Percentiles rank a stretch among this genome's conserved stretches.
Evolutionary conservation across 2,888 invertebrate species (phyloP).

Genomic region (Drosophila buzzatii): DNA sequence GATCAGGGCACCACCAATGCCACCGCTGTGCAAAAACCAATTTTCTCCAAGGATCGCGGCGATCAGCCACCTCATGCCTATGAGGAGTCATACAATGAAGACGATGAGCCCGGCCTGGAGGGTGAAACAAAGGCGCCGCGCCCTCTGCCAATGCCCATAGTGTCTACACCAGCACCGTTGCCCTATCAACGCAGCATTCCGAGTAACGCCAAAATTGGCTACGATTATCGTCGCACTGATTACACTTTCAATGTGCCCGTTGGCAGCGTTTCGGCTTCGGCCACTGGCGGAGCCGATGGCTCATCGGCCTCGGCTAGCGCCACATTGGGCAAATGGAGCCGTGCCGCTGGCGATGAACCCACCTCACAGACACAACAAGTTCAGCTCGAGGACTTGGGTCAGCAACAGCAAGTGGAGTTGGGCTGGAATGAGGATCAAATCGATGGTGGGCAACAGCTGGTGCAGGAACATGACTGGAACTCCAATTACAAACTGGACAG

Average conservation of each 20-base stretch:
- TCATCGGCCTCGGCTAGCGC: slow-evolving; percentile 59
- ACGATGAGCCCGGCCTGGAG: slow-evolving; percentile 82
- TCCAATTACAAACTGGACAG: slow-evolving; percentile 19
- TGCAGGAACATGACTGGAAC: slow-evolving; percentile 44
- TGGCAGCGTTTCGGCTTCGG: slow-evolving; percentile 52
- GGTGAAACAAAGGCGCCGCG: slow-evolving; percentile 57
- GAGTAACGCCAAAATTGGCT: slow-evolving; percentile 29
- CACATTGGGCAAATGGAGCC: slow-evolving; percentile 54
- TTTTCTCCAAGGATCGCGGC: slow-evolving; percentile 83
- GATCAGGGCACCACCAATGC: slow-evolving; percentile 70
- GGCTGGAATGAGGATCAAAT: slow-evolving; percentile 19
- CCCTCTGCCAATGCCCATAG: slow-evolving; percentile 17
- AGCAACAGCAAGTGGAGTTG: slow-evolving; percentile 26
- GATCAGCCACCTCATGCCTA: slow-evolving; percentile 84
- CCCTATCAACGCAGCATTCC: slow-evolving; percentile 36
- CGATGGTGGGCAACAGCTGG: slow-evolving; percentile 43
- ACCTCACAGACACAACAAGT: slow-evolving; percentile 61
- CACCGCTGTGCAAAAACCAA: slow-evolving; percentile 61
- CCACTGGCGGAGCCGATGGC: slow-evolving; percentile 55
- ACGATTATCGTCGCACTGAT: slow-evolving; percentile 62
- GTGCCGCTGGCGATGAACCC: slow-evolving; percentile 58
- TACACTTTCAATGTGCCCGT: slow-evolving; percentile 60
- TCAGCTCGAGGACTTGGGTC: slow-evolving; percentile 37
- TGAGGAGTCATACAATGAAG: slow-evolving; percentile 79
- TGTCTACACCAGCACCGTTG: slow-evolving; percentile 45